These are phyloP conservation scores for Microchirus variegatus DNA, from an alignment of 2,797 vertebrate species.

Conservation along the genomic window DNA sequence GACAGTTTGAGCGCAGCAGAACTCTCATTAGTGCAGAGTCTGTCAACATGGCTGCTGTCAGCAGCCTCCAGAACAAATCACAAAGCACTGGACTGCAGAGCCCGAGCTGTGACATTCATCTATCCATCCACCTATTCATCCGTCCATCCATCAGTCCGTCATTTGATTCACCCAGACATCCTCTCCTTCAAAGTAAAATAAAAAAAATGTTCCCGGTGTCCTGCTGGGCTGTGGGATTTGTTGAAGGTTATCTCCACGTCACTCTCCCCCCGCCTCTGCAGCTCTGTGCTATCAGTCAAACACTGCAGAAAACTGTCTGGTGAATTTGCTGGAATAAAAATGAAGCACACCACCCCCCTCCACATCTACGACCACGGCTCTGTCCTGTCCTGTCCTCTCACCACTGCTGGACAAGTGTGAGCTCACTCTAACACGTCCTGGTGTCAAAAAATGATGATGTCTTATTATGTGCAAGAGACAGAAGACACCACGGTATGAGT, in stretches of 20 bases:
- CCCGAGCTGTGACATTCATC: conserved; percentile 12
- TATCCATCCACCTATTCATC: conserved; percentile 4
- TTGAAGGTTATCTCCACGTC: conserved; percentile 11
- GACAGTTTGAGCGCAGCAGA: conserved; percentile 15
- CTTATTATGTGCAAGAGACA: conserved; percentile 19
- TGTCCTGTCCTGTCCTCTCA: conserved; percentile 20
- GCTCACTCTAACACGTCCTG: conserved; percentile 4
- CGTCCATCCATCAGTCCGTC: not conserved
- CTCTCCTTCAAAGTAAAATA: conserved; percentile 8
- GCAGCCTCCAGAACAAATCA: conserved; percentile 8
- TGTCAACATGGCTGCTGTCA: conserved; percentile 39
- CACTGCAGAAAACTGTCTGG: conserved; percentile 9
- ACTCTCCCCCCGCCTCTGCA: not conserved
- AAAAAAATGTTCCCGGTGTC: not conserved
- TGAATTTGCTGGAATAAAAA: conserved; percentile 1
- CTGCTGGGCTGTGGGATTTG: not conserved
- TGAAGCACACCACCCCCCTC: not conserved
- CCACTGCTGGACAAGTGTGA: conserved; percentile 6
- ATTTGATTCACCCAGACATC: not conserved
- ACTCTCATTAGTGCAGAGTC: conserved; percentile 49
- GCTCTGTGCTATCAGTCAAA: conserved; percentile 20
- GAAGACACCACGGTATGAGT: conserved; percentile 2
- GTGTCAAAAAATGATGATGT: conserved; percentile 26
- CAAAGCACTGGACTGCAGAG: conserved; percentile 22
- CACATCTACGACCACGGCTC: conserved; percentile 20